Evolutionary conservation across 2,113 vertebrate species (phyloP).

Genomic region (Pygoscelis adeliae): DNA sequence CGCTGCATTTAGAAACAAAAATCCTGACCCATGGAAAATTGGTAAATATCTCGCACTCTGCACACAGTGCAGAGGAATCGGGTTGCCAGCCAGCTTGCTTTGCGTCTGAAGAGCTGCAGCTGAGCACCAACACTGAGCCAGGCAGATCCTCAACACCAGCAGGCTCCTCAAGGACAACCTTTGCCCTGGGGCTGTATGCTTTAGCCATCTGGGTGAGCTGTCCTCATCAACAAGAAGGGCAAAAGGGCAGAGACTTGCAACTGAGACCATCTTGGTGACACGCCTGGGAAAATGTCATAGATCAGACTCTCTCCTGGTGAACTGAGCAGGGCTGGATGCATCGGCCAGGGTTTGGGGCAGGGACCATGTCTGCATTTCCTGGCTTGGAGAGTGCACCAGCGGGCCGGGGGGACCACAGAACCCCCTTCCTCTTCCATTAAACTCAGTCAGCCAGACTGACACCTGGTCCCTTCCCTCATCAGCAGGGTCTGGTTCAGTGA

Average conservation of each 20-base stretch:
- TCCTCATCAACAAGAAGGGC: background rate
- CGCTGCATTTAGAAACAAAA: background rate
- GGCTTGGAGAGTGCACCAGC: too few species aligned
- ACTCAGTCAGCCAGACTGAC: background rate
- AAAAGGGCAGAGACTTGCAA: background rate
- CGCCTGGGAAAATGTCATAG: background rate
- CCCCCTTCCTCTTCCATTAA: background rate
- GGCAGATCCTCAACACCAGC: background rate
- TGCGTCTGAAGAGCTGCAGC: background rate
- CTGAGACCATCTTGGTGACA: background rate
- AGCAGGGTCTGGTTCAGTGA: background rate
- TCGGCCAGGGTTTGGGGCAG: background rate
- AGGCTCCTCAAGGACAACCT: background rate
- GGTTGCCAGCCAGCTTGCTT: background rate
- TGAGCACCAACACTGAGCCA: background rate
- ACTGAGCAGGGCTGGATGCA: background rate
- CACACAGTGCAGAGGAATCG: background rate
- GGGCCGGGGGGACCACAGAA: background rate
- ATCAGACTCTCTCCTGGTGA: background rate
- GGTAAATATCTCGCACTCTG: background rate
- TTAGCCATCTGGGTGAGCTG: background rate
- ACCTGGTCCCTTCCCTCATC: background rate
- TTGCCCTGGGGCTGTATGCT: background rate
- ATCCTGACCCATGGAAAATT: background rate
- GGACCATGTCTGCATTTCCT: fast-evolving